Evolutionary conservation across 1,140 invertebrate species (phyloP), one percentile per base, ranked within the genome.

Genomic region (Camponotus vicinus): DNA sequence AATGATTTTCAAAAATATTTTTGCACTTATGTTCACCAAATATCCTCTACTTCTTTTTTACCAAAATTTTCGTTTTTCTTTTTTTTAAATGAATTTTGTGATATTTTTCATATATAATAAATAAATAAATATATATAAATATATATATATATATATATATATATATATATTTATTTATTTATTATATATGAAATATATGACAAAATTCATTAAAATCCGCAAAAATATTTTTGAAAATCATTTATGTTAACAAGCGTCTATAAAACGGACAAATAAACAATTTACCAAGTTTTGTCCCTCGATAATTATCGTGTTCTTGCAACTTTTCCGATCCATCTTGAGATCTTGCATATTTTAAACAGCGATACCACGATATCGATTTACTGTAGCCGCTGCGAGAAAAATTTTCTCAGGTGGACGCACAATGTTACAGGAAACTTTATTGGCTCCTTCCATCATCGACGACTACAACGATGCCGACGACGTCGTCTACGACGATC

Each of bases 281-380:
- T 79, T 79, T 79, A 40, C n/a, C 0, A 79, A 79, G 45, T 79
- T 79, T 52, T 67, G n/a, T 49, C 18, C 40, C 42, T 27, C 42
- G 42, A 67, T n/a, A 67, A 79, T 32, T 67, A 4, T 15, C 37
- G 42, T 18, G 11, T 5, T 42, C 27, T 18, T 13, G 45, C 7
- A 79, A 79, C 63, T 79, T 69, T 69, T 4, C 64, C 45, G 45
- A 80, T 80, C 64, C 27, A 80, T 80, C 64, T 70, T 70, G 15
- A 21, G 63, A 45, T 6, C 15, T 52, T 21, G 76, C 76, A 78
- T 66, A 78, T 78, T 78, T 80, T 70, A 32, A 34, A 42, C 64
- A 40, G 34, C 63, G 63, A 79, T 69, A 79, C 63, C 57, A 34
- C 45, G 77, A 70, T 80, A 80, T 80, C 77, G 63, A 80, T 80